Evolutionary conservation across 1,140 invertebrate species (phyloP), one percentile per base, ranked within the genome.

Genomic region (Whitmania pigra): DNA sequence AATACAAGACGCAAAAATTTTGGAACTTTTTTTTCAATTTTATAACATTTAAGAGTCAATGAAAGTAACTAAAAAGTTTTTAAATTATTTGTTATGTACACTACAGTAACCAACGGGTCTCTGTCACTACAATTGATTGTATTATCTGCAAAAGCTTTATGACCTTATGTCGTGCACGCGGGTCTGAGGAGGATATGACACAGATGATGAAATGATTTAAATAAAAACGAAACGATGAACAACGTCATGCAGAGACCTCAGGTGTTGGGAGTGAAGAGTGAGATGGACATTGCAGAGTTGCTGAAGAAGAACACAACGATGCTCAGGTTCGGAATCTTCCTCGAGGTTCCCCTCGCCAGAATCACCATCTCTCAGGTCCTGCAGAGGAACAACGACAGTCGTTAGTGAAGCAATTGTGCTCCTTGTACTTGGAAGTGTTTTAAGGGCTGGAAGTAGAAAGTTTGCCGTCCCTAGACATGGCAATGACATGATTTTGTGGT

Each of bases 211-310:
- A 49, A 7, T 11, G 9, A 49, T 17, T 49, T 49, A 4, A 17
- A 49, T 31, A 6, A n/a, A 25, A 9, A 15, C n/a, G 15, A 63
- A 15, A 1, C 29, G 11, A 63, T 63, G 1, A 13, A 25, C 13
- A 20, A 31, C 15, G 15, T 17, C 29, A 25, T n/a, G 2, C 82
- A 97, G 92, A 89, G 93, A 86, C 92, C 92, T 77, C 88, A 90
- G 85, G 89, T 95, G 73, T 86, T 98, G 76, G 94, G 94, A 77
- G 95, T 96, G 83, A 95, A 95, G 86, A 92, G 92, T 76, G 94
- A 98, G 87, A 97, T 95, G 91, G 91, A 94, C 86, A 93, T 98
- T 75, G 93, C 92, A 63, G 88, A 90, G 78, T 83, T 95, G 75
- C 88, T 98, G 73, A 91, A 94, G 82, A 89, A 93, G 80, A 98